Conservation (phyloP, 1,140 invertebrate genomes). For the Antheraea pernyi region DNA sequence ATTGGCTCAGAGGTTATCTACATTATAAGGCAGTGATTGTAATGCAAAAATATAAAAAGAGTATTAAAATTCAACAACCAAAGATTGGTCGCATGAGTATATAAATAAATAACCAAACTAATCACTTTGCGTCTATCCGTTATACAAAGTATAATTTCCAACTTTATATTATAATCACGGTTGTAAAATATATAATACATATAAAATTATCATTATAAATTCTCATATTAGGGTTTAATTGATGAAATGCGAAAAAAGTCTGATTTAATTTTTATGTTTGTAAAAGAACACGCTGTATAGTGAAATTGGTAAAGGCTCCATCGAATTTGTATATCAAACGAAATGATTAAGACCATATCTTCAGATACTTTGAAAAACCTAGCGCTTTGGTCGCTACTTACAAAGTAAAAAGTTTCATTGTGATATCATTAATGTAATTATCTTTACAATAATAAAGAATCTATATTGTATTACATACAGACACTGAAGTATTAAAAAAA, state of each 20-base stretch:
- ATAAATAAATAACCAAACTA: slow-evolving; percentile 16
- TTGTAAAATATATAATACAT: too few species aligned
- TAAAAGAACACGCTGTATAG: background rate
- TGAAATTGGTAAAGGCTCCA: background rate
- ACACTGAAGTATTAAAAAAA: too few species aligned
- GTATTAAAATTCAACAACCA: slow-evolving; percentile 20
- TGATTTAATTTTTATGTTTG: background rate
- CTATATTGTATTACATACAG: background rate
- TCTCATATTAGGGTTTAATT: background rate
- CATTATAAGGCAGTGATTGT: slow-evolving; percentile 62
- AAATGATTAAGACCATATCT: background rate
- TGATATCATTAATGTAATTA: background rate
- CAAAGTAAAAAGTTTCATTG: background rate
- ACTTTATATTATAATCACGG: too few species aligned
- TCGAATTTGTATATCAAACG: background rate
- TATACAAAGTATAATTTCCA: background rate
- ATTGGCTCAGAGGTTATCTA: slow-evolving; percentile 40
- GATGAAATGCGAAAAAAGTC: too few species aligned
- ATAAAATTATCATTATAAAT: background rate
- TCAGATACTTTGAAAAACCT: background rate
- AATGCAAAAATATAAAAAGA: slow-evolving; percentile 23
- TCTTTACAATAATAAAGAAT: background rate
- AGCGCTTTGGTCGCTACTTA: slow-evolving; percentile 1
- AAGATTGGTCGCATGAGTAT: slow-evolving; percentile 6
- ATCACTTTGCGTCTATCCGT: background rate